Evolutionary conservation across 2,888 invertebrate species (phyloP), one percentile per base, ranked within the genome.

Genomic region (Trissolcus japonicus): DNA sequence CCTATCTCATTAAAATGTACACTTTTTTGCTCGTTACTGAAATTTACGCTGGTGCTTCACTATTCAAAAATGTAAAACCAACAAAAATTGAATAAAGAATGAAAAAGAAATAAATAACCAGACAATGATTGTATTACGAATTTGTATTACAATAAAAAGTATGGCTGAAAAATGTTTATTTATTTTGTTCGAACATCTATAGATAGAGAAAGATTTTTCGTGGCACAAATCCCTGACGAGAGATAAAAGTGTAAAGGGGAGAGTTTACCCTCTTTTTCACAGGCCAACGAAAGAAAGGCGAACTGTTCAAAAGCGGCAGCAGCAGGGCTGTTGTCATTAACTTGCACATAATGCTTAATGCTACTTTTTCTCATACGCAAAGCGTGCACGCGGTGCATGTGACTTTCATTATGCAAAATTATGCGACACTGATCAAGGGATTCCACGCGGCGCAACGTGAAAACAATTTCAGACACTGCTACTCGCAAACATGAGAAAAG

Each of bases 391-490:
- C 43, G 14, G 53, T 17, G 65, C 67, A 65, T 57, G 74, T 55
- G 67, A 71, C 63, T 74, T 69, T 68, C 61, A 71, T 78, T 75
- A 71, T 78, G 78, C 69, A 75, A 78, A 78, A 62, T 75, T 74
- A 78, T 78, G 78, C 77, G 69, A 73, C 61, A 43, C 56, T 46
- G 77, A 78, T 78, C 69, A 69, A 65, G 65, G 77, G 69, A 78
- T 69, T 72, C 61, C 61, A 50, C 48, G 46, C 41, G 16, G 16
- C 43, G 59, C 63, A 43, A 56, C 53, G 59, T 35, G 67, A 76
- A 75, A 68, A 68, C 55, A 63, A 63, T 75, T 68, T 63, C 63
- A 54, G 63, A 14, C 59, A 59, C 59, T 62, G 46, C 68, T 65
- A 35, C 46, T n/a, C 46, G 46, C 63, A 9, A 46, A 69, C 35